Base-by-base conservation (phyloP, 2,797 vertebrate species). In the Lithobates pipiens region DNA sequence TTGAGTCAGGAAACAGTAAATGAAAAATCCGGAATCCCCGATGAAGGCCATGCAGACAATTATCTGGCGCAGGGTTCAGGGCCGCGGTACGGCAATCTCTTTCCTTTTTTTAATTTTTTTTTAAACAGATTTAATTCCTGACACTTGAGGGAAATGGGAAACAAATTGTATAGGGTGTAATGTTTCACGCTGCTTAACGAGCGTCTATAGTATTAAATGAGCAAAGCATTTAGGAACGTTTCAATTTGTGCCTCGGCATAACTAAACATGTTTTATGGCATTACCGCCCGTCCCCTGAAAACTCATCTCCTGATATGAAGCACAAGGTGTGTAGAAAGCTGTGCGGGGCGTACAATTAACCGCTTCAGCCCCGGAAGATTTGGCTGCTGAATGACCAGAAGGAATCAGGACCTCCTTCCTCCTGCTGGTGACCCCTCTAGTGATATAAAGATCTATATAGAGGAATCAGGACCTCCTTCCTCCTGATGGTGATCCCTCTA, bases 1-100 rank as follows among this genome's bases (percentile, higher is more conserved):
- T 83, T 54, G 74, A 83, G 82, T 77, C 73, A 76, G 82, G 82
- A 83, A 83, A 69, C 44, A 50, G 73, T 84, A 76, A 84, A 77
- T 84, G 82, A 77, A 83, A 83, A 76, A 65, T 36, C 80, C 13
- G 44, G 34, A 50, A 29, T 57, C 65, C 65, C 63, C 61, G 63
- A 44, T 69, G 73, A 57, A 84, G 61, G 46, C 25, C 72, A 27
- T 29, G 76, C 42, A 67, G 73, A 42, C 73, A 77, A 77, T 84
- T 84, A 84, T 71, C 74, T 25, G 82, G 42, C 63, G n/a, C 46
- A 6, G 65, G 25, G 82, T 68, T 77, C 74, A 70, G 18, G 65
- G 36, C 18, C 27, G 13, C 25, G 44, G 10, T 36, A 77, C 82
- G 1, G 15, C 32, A 76, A 70, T 69, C 23, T 8, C 61, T 10